A percentile compares a stretch with the other conserved stretches of the same genome.
phyloP scores from a whole-genome alignment of 92 coral and sea anemone species.

The Muricea muricata region DNA sequence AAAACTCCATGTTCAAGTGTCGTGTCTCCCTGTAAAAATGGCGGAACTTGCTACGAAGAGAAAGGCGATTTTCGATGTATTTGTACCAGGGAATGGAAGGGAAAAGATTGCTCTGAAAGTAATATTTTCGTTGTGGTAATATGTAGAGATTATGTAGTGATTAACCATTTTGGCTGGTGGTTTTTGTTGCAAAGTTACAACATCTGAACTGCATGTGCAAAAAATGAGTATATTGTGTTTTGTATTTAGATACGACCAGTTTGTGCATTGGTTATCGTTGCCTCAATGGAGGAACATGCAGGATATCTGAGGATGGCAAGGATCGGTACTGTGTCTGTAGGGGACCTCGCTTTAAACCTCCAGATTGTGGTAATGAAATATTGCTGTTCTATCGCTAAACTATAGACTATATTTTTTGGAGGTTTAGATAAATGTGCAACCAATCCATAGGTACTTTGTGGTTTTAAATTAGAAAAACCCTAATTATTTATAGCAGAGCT shows the following conservation, averaged over 20 bases:
- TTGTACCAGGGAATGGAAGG: conserved; percentile 68
- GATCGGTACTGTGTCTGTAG: conserved; percentile 36
- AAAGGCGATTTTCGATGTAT: conserved; percentile 70
- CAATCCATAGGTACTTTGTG: too few species aligned
- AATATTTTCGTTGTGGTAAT: neutral
- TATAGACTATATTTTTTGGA: too few species aligned
- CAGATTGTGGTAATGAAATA: conserved; percentile 35
- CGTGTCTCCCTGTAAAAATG: conserved; percentile 75
- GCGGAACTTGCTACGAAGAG: conserved; percentile 70
- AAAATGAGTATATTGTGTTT: too few species aligned
- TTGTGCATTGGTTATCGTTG: conserved; percentile 53
- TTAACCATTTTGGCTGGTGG: too few species aligned
- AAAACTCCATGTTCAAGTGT: conserved; percentile 63
- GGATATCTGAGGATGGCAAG: conserved; percentile 28
- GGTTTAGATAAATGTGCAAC: too few species aligned
- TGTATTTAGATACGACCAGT: conserved; percentile 22
- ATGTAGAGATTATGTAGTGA: too few species aligned
- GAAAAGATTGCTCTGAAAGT: conserved; percentile 79
- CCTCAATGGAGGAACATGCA: conserved; percentile 81
- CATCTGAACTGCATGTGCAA: too few species aligned
- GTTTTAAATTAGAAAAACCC: too few species aligned
- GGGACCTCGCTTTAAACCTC: conserved; percentile 20
- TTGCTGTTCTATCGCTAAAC: too few species aligned
- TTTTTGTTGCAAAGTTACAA: neutral
- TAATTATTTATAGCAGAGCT: too few species aligned